Conservation (phyloP, 2,113 vertebrate species). For the Crypturellus undulatus region DNA sequence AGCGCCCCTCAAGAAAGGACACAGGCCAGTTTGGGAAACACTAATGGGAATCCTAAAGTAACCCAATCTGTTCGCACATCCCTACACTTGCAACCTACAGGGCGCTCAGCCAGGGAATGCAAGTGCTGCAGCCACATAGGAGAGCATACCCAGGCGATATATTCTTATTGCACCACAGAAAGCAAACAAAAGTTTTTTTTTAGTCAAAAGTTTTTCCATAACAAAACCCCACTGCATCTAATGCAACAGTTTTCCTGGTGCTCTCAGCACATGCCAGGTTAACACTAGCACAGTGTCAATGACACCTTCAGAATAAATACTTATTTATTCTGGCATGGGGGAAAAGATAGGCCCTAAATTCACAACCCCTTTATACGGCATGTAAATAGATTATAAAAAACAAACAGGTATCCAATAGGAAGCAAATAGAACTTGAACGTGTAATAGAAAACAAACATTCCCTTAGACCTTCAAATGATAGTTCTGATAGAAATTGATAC, state of each 20-base stretch:
- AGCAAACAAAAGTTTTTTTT: neutral
- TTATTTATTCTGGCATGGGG: neutral
- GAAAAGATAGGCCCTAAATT: neutral
- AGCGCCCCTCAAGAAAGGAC: neutral
- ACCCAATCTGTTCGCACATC: neutral
- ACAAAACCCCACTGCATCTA: neutral
- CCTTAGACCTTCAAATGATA: slow-evolving; percentile 2
- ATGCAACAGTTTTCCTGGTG: neutral
- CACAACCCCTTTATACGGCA: neutral
- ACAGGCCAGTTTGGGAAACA: slow-evolving; percentile 23
- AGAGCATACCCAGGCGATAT: neutral
- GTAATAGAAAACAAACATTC: slow-evolving; percentile 14
- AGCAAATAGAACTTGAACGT: neutral
- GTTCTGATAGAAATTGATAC: neutral
- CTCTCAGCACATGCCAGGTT: neutral
- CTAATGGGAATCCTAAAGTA: neutral
- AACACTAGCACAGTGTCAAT: neutral
- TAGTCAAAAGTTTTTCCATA: neutral
- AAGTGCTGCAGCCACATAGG: neutral
- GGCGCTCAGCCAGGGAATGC: neutral
- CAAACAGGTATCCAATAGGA: neutral
- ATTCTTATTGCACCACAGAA: neutral
- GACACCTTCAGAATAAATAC: slow-evolving; percentile 3
- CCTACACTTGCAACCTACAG: neutral
- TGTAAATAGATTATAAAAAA: slow-evolving; percentile 3